Evolutionary conservation across 2,113 vertebrate species (phyloP), one percentile per base, ranked within the genome.

Genomic region (Megaptera novaeangliae): DNA sequence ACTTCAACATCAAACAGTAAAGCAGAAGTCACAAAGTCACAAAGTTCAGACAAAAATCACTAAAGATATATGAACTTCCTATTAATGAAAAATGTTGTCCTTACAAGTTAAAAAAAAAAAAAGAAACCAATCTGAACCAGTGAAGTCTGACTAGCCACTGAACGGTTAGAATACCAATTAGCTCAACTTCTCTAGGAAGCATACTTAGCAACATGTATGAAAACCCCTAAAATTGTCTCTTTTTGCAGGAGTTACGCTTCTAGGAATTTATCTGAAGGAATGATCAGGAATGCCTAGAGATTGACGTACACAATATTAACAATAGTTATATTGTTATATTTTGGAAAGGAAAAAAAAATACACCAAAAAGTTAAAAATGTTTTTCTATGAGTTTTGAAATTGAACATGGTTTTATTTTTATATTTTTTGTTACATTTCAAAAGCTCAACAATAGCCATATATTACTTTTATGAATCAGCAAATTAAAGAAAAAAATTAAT

Each of bases 361-460:
- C 13, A 15, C 41, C 12, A 72, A 95, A 80, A 88, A 25, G 4
- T 52, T 78, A 55, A n/a, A 71, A 74, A 34, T 29, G 5, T 77
- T 92, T 89, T 96, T 44, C n/a, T 92, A 15, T 95, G 57, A 64
- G 13, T 93, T 84, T 84, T 75, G 34, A 93, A 96, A 96, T 75
- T 77, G 10, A 66, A 61, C 52, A 15, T 83, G 23, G 13, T 29
- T 71, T 92, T 63, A 55, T 13, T 75, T 69, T 91, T 41, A 91
- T 69, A 78, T 12, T 39, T 83, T 94, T 63, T 59, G 6, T 93
- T 88, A 61, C 31, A 68, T 80, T 88, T 94, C 17, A 64, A 75
- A 93, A 91, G 63, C 92, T 85, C 36, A 27, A 75, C 27, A 55
- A 94, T 44, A 12, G 61, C 13, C 8, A 75, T 31, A 31, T 41